Base-by-base conservation (phyloP, 2,113 vertebrate species). In the Callorhinus ursinus region DNA sequence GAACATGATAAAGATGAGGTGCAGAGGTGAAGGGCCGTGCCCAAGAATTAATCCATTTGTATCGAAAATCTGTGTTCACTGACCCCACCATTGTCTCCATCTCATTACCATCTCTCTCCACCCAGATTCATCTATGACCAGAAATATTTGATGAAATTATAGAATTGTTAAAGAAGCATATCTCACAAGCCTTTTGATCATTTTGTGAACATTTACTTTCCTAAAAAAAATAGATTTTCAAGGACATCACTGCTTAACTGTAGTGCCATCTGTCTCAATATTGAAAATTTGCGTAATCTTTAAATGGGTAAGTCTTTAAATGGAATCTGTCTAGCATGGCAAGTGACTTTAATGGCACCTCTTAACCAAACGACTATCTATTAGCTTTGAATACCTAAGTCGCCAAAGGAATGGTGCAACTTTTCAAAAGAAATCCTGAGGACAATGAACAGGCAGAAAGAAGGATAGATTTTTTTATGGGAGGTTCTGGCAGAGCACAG, bases 301-400 rank as follows among this genome's bases (percentile, higher is more conserved):
- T 95, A 98, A 93, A 81, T 51, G 39, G 85, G 28, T 88, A 95
- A 93, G 81, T 94, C 85, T 96, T 97, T 95, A 96, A 97, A 69
- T 90, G 80, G 71, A 97, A 90, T 95, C 59, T 13, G 82, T 21
- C 77, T 88, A 97, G 69, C 22, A n/a, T 95, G 87, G 71, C 49
- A 96, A 97, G 93, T 72, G 33, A 93, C 67, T 95, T 79, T 55
- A 90, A 72, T 88, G 69, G 16, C 57, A 80, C 84, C 65, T 95
- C 33, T 94, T 96, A 87, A 84, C 26, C 4, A 76, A 95, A 93
- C 49, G 90, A 51, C 55, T 63, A 67, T 36, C 59, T 79, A 51
- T 55, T 61, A 88, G 9, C 59, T 95, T 85, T 59, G 85, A 55
- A 88, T 51, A 94, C 18, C 59, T 12, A 88, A 69, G 11, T 59